Conservation (phyloP, 2,113 vertebrate species). For the Hemicordylus capensis region DNA sequence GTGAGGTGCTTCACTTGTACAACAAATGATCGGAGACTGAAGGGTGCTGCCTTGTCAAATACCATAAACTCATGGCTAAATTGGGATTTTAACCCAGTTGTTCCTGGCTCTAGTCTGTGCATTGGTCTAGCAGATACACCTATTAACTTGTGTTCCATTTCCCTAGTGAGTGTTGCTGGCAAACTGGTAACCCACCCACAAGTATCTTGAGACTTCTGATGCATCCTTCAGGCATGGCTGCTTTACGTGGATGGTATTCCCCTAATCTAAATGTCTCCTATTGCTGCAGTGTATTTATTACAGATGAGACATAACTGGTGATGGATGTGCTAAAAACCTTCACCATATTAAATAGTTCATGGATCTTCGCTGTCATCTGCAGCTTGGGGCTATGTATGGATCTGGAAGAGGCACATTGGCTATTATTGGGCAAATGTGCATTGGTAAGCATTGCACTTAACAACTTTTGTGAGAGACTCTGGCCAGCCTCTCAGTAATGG, state of each 20-base stretch:
- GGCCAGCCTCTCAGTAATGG: no score
- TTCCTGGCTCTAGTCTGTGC: neutral
- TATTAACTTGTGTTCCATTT: neutral
- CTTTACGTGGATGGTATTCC: neutral
- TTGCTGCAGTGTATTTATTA: neutral
- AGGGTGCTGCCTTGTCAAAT: neutral
- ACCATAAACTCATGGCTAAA: neutral
- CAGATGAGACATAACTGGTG: neutral
- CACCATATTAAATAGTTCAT: neutral
- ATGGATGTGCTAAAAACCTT: neutral
- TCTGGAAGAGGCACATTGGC: neutral
- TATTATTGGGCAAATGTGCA: neutral
- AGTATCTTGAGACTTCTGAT: neutral
- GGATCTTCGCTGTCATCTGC: neutral
- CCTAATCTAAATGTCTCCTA: neutral
- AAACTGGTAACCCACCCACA: neutral
- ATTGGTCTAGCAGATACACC: neutral
- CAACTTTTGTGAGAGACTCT: neutral
- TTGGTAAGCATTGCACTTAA: neutral
- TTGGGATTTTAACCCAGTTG: neutral
- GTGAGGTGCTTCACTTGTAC: neutral
- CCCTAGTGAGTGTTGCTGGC: neutral
- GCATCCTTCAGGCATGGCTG: conserved; percentile 1
- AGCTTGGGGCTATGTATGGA: neutral
- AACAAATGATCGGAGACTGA: no score